These are phyloP conservation scores for Lampris megalopsis DNA, from an alignment of 2,113 vertebrate genomes.

Conservation along the genomic window DNA sequence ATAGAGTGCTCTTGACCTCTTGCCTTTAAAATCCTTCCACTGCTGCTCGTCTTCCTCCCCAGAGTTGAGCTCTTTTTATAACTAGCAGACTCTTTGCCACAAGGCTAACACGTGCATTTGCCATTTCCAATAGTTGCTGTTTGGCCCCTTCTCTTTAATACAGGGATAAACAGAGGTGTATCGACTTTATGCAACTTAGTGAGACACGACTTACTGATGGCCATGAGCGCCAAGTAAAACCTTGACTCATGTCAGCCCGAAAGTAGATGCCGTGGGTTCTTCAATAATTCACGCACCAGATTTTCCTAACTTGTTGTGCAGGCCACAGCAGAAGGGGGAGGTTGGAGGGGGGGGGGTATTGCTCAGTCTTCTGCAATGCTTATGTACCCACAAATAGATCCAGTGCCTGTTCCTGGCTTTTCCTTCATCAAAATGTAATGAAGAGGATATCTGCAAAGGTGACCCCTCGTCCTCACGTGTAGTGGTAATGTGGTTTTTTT, in stretches of 20 bases:
- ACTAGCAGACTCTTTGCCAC: slow-evolving; percentile 65
- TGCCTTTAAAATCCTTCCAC: slow-evolving; percentile 72
- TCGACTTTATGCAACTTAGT: slow-evolving; percentile 31
- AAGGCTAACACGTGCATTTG: slow-evolving; percentile 55
- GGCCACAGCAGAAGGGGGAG: slow-evolving; percentile 7
- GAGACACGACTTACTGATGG: slow-evolving; percentile 28
- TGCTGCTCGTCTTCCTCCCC: slow-evolving; percentile 48
- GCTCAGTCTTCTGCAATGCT: slow-evolving; percentile 21
- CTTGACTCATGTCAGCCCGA: slow-evolving; percentile 36
- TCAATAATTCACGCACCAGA: slow-evolving; percentile 64
- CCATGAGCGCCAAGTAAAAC: slow-evolving; percentile 32
- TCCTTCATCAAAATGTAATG: slow-evolving; percentile 5
- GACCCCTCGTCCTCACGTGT: background rate
- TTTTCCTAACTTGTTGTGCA: slow-evolving; percentile 32
- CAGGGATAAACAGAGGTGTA: slow-evolving; percentile 28
- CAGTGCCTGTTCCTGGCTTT: background rate
- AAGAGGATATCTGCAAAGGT: background rate
- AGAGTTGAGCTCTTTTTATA: slow-evolving; percentile 67
- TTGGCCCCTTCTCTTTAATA: slow-evolving; percentile 7
- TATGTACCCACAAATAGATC: background rate
- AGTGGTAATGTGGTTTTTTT: too few relatives aligned
- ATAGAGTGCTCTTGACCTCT: slow-evolving; percentile 79
- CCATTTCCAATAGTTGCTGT: slow-evolving; percentile 24
- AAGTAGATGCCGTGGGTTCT: slow-evolving; percentile 28
- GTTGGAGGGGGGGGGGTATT: background rate